phyloP scores from a whole-genome alignment of 2,113 vertebrate genomes.

The Rhagologus leucostigma region DNA sequence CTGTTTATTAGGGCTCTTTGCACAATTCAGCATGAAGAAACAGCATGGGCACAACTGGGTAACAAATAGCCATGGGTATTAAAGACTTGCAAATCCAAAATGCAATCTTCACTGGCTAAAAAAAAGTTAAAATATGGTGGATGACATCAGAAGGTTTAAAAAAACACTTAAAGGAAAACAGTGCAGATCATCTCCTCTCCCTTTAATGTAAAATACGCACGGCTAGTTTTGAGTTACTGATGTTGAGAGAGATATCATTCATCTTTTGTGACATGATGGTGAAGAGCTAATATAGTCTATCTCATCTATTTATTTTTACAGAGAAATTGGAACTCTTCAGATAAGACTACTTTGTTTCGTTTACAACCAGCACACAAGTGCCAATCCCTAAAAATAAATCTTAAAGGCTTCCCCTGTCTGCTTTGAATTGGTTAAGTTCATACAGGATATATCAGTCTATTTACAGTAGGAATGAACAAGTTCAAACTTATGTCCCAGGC shows the following conservation, averaged over 20 bases:
- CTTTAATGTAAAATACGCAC: not conserved
- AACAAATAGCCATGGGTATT: not conserved
- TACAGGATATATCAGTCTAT: not conserved
- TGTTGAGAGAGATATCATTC: not conserved
- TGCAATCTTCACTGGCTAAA: not conserved
- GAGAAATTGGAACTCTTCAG: not conserved
- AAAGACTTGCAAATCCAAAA: not conserved
- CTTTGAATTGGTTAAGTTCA: not conserved
- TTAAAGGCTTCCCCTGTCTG: not conserved
- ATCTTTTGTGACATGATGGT: not conserved
- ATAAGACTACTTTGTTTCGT: not conserved
- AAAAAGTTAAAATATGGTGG: not conserved
- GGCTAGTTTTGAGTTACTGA: not conserved
- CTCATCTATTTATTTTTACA: not conserved
- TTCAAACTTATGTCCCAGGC: not conserved
- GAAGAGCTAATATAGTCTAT: not conserved
- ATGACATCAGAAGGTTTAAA: not conserved
- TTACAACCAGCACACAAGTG: not conserved
- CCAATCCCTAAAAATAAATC: not conserved
- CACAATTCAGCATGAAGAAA: not conserved
- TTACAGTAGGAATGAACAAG: not conserved
- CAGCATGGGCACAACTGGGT: not conserved
- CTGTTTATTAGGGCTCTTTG: not conserved
- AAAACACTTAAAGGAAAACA: not conserved
- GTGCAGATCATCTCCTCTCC: not conserved